Conservation (phyloP, 2,797 vertebrate genomes). For the Rallus crepitans region DNA sequence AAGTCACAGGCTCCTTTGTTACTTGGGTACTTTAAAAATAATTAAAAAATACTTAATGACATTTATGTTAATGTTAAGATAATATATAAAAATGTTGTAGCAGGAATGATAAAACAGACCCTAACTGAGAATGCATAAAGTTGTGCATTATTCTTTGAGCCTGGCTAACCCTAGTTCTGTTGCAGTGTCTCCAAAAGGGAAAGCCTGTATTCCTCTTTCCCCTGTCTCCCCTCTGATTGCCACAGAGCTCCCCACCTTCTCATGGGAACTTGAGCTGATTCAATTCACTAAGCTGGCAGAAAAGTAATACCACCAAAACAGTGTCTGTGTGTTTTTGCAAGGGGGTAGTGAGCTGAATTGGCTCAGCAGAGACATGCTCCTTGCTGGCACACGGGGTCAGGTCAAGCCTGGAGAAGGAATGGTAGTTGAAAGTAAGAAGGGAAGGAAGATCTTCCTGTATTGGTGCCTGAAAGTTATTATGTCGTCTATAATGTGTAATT, state of each 20-base stretch:
- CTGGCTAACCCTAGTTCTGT: background rate
- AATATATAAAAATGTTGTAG: background rate
- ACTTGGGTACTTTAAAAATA: background rate
- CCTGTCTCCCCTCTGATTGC: background rate
- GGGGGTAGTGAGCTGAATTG: background rate
- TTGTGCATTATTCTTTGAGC: background rate
- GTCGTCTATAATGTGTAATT: background rate
- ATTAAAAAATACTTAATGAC: background rate
- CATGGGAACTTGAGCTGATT: background rate
- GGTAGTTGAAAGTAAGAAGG: background rate
- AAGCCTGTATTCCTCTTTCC: background rate
- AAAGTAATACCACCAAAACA: background rate
- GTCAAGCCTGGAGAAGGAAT: background rate
- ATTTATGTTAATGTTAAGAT: background rate
- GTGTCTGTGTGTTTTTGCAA: background rate
- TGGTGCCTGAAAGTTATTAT: background rate
- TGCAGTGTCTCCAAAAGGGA: background rate
- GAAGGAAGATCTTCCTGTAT: slow-evolving; percentile 11
- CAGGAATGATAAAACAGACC: background rate
- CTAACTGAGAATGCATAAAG: background rate
- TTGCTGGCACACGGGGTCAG: background rate
- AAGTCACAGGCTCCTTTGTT: background rate
- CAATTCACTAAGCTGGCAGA: background rate
- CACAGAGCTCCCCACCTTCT: background rate
- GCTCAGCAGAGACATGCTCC: background rate